Evolutionary conservation across 2,888 invertebrate species (phyloP), one percentile per base, ranked within the genome.

Genomic region (Pollenia griseotomentosa): DNA sequence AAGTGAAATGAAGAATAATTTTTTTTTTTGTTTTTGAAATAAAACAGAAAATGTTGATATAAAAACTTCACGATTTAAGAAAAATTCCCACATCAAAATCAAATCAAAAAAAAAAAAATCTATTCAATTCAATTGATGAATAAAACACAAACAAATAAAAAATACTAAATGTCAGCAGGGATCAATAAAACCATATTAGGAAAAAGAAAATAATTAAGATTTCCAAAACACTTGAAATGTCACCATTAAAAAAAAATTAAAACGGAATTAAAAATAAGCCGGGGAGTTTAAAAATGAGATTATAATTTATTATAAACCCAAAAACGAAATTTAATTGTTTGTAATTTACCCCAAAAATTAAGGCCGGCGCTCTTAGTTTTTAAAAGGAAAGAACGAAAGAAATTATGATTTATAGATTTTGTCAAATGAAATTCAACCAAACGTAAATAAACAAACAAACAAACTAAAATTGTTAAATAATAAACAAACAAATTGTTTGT

Each of bases 31-130:
- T 40, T 23, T n/a, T 88, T 88, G 77, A 83, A 88, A 83, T 66
- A 79, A 88, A 89, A 87, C 89, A 89, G 89, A 88, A 77, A 82
- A 84, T 84, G 16, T 84, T 79, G 80, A 85, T 84, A 80, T 74
- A 82, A 74, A 87, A 85, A 88, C 66, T 85, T 83, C 84, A 85
- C 4, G 48, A 79, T 71, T 63, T 51, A 42, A 51, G 44, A 88
- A 85, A 88, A 87, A 83, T 89, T 90, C 89, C 88, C 89, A 90
- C 89, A 92, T 92, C 89, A 91, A 91, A 92, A 90, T 83, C 73
- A 83, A 88, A 88, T 87, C 51, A 75, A 70, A 83, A 83, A 48
- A 23, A 68, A 33, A 1, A 80, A n/a, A n/a, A n/a, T n/a, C 84
- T 74, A 88, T 48, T 55, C 81, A 68, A 77, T 66, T 81, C 14